Evolutionary conservation across 1,140 invertebrate species (phyloP), one percentile per base, ranked within the genome.

Genomic region (Apis florea): DNA sequence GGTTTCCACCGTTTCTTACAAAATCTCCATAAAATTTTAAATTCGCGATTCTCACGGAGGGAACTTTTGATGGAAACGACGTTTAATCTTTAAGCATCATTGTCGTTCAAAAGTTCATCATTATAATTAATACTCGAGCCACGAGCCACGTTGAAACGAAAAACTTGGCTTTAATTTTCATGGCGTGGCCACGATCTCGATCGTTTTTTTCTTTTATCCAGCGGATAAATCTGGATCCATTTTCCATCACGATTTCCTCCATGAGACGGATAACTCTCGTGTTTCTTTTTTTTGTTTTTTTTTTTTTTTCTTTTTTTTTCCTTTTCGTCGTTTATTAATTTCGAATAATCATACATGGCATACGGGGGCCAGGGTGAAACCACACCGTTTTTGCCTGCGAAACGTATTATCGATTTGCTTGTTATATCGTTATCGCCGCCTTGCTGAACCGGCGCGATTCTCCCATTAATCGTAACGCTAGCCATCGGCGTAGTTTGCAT

Each of bases 331-430:
- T 24, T 24, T 68, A 40, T 54, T 17, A 77, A 78, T 40, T 72
- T 79, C 21, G 78, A 6, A 15, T 40, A 26, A 26, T 11, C 11
- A 51, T 40, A n/a, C n/a, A n/a, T 5, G 31, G 24, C 17, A 63
- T 9, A n/a, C n/a, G 49, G 49, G 49, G 15, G 31, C 58, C 49
- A 71, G 31, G 31, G 53, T 26, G 24, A 72, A 67, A 51, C 54
- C 59, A 40, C 51, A 53, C 17, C 40, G 54, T 61, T 47, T n/a
- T 63, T 54, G 40, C 61, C 49, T 61, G 69, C 47, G 21, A 59
- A 58, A 84, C 17, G 51, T 49, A 54, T 78, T 47, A 84, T 79
- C 74, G 71, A 83, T 75, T 51, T 24, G 59, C 59, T 79, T 67
- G 40, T 58, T 59, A 78, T 77, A 58, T 81, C 40, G 59, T 81